phyloP scores from a whole-genome alignment of 2,797 vertebrate species.

The Glossophaga mutica region DNA sequence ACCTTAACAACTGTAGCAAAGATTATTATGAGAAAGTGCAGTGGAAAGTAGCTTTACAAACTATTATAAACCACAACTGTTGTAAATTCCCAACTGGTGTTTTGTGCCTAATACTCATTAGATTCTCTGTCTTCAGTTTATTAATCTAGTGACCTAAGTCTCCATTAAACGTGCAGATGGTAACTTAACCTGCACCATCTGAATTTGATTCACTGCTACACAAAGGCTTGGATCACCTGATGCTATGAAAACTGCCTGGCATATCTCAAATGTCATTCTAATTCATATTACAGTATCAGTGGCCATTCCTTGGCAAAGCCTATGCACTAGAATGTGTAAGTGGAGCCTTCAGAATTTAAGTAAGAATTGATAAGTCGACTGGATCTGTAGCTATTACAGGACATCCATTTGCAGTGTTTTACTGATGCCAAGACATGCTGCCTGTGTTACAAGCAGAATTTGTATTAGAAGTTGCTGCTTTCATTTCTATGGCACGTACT shows the following conservation, averaged over 20 bases:
- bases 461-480: neutral
- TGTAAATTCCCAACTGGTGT: neutral
- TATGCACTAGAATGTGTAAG: neutral
- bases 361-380: conserved; percentile 21
- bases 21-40: neutral
- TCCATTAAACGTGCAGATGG: neutral
- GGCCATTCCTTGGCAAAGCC: neutral
- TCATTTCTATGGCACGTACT: conserved; percentile 16
- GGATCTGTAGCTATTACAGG: neutral
- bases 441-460: neutral
- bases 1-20: neutral
- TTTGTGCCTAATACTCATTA: neutral
- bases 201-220: conserved; percentile 10
- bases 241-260: neutral
- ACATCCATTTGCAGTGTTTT: conserved; percentile 19
- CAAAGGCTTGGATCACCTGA: neutral
- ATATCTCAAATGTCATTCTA: conserved; percentile 17
- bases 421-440: neutral
- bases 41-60: neutral
- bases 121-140: neutral
- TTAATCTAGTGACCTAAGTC: neutral
- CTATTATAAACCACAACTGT: neutral
- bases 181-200: neutral
- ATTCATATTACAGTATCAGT: neutral
- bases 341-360: neutral